Conservation (phyloP, 2,888 invertebrate genomes). For the Cheilosia urbana region DNA sequence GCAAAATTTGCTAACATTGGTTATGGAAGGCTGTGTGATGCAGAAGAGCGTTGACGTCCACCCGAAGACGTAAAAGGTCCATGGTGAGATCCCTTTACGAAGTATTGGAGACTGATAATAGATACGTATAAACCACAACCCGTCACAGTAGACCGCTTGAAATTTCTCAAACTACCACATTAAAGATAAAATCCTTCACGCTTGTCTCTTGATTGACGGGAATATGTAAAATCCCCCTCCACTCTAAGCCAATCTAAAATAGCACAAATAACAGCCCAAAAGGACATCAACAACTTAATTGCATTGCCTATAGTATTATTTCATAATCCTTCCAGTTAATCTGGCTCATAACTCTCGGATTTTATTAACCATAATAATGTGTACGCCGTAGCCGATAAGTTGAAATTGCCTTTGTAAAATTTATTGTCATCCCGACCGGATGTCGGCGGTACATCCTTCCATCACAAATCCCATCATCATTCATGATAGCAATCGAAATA, state of each 20-base stretch:
- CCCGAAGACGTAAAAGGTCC: too few relatives aligned
- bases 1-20: too few relatives aligned
- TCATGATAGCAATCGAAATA: slow-evolving; percentile 43
- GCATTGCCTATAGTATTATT: neutral
- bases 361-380: slow-evolving; percentile 45
- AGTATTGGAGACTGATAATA: too few relatives aligned
- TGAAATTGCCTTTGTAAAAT: slow-evolving; percentile 40
- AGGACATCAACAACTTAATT: slow-evolving; percentile 11
- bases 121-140: too few relatives aligned
- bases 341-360: slow-evolving; percentile 14
- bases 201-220: too few relatives aligned
- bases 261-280: slow-evolving; percentile 3
- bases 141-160: too few relatives aligned
- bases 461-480: slow-evolving; percentile 10
- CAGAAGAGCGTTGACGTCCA: too few relatives aligned
- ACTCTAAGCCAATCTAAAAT: neutral
- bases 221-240: too few relatives aligned
- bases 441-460: neutral
- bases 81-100: too few relatives aligned
- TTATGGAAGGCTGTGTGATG: too few relatives aligned
- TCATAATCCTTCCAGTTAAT: slow-evolving; percentile 38
- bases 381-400: slow-evolving; percentile 29
- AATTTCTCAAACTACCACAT: too few relatives aligned
- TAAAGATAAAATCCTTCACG: too few relatives aligned
- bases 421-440: slow-evolving; percentile 21